Conservation (phyloP, 2,113 vertebrate species). For the Macrotis lagotis region DNA sequence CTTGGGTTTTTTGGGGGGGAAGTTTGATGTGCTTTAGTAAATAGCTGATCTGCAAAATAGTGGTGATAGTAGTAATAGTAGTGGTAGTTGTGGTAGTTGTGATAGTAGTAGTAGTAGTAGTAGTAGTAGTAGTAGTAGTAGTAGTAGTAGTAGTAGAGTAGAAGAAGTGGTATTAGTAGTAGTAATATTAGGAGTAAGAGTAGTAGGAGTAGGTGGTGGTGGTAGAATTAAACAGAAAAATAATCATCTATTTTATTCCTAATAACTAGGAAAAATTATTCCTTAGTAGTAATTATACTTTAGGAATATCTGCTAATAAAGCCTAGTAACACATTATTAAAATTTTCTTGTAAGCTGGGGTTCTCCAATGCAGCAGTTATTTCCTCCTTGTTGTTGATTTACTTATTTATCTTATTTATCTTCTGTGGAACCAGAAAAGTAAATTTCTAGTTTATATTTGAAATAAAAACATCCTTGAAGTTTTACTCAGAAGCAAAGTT, state of each 20-base stretch:
- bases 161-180: too few relatives aligned
- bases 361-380: constrained; percentile 92
- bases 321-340: constrained; percentile 90
- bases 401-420: constrained; percentile 87
- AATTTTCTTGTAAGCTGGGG: constrained; percentile 89
- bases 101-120: too few relatives aligned
- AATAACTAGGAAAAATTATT: constrained; percentile 65
- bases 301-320: constrained; percentile 79
- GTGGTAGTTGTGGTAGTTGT: too few relatives aligned
- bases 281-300: constrained; percentile 59
- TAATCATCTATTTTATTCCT: constrained; percentile 32
- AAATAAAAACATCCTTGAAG: constrained; percentile 16
- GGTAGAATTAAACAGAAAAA: constrained; percentile 38
- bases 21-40: constrained; percentile 44
- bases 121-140: constrained; percentile 2
- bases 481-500: constrained; percentile 53
- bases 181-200: not conserved
- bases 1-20: too few relatives aligned
- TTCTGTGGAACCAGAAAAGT: constrained; percentile 38
- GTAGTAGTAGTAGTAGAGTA: too few relatives aligned
- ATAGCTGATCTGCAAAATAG: constrained; percentile 68
- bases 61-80: constrained; percentile 28
- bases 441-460: constrained; percentile 7
- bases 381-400: constrained; percentile 92
- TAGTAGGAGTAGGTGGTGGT: too few relatives aligned